A percentile compares a stretch with the other conserved stretches of the same genome.
These are phyloP conservation scores for Xanthia togata DNA, from an alignment of 2,888 invertebrate genomes.

Conservation along the genomic window DNA sequence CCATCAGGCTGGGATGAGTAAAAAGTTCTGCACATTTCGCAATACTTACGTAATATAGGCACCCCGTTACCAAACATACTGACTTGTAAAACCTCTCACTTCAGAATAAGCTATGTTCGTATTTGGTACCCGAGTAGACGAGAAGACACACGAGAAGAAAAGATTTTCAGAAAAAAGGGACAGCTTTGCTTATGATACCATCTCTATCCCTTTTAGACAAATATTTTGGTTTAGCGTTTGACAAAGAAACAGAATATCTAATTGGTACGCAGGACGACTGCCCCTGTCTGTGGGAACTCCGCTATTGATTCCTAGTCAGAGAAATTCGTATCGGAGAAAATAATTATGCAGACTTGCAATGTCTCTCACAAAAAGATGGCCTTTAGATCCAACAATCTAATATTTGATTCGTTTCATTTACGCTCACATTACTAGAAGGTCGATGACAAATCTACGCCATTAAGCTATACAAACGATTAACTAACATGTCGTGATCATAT, in stretches of 20 bases:
- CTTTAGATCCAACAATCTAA: conserved; percentile 19
- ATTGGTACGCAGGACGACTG: not conserved
- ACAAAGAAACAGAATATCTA: not conserved
- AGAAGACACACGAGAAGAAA: not conserved
- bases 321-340: not conserved
- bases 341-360: not conserved
- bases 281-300: not conserved
- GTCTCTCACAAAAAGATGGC: conserved; percentile 16
- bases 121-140: not conserved
- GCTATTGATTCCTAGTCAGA: not conserved
- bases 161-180: not conserved
- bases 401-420: conserved; percentile 51
- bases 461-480: conserved; percentile 67
- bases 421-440: conserved; percentile 57
- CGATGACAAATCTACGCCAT: conserved; percentile 71
- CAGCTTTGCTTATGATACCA: not conserved
- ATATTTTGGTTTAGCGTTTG: not conserved
- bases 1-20: not conserved
- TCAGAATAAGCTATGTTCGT: not conserved
- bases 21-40: not conserved
- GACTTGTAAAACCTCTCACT: not conserved
- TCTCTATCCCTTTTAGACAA: not conserved
- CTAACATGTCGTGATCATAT: conserved; percentile 81
- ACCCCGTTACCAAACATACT: not conserved
- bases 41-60: not conserved